phyloP scores from a whole-genome alignment of 2,888 invertebrate species.

The Athalia rosae region DNA sequence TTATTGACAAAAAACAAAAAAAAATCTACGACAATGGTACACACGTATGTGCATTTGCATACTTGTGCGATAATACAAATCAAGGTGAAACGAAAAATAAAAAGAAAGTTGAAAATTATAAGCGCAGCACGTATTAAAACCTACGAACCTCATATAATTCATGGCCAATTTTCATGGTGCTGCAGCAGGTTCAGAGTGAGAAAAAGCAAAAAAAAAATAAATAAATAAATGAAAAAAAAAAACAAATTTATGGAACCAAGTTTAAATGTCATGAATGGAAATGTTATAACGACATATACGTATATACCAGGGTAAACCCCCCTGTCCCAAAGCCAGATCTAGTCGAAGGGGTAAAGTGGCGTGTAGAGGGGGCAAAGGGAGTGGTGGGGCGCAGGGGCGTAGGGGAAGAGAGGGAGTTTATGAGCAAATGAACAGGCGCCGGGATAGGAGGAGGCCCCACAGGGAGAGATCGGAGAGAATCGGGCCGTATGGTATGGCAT shows the following conservation, averaged over 20 bases:
- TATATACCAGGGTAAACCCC: not conserved
- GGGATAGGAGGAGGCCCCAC: conserved; percentile 31
- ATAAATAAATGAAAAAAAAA: not conserved
- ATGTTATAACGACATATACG: not conserved
- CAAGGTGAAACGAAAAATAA: not conserved
- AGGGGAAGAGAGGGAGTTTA: not conserved
- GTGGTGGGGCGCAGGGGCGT: not conserved
- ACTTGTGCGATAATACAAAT: too few relatives aligned
- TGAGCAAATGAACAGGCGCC: conserved; percentile 42
- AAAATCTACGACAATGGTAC: not conserved
- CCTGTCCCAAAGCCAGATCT: not conserved
- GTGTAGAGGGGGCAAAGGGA: not conserved
- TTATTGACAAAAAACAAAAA: not conserved
- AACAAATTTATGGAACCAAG: not conserved
- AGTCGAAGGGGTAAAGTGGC: not conserved
- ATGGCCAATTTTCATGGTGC: too few relatives aligned
- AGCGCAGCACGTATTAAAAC: not conserved
- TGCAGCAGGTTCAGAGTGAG: too few relatives aligned
- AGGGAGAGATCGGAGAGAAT: conserved; percentile 34
- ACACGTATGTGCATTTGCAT: too few relatives aligned
- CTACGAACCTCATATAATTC: not conserved
- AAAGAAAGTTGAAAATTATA: not conserved
- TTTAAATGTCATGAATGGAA: conserved; percentile 37
- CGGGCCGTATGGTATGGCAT: conserved; percentile 13
- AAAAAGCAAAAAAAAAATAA: not conserved